Evolutionary conservation across 2,888 invertebrate genomes (phyloP), one percentile per base, ranked within the genome.

Genomic region (Philereme transversata): DNA sequence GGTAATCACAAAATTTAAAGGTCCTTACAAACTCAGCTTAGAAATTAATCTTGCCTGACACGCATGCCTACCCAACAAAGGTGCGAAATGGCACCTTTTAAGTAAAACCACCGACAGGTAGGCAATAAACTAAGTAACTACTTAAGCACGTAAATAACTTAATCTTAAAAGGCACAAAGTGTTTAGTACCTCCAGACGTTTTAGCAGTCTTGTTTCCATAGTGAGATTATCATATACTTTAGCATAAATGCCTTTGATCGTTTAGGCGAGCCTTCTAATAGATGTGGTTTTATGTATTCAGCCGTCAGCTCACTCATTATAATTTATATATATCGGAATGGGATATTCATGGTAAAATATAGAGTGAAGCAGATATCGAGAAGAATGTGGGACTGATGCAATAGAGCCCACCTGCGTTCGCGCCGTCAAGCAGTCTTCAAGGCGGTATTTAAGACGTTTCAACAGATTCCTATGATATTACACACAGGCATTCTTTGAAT

Each of bases 351-450:
- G 44, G 60, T 61, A 57, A 56, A 53, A 46, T 60, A 60, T 62
- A 52, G 56, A 45, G 57, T 56, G 52, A 61, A 64, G 52, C 63
- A 62, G 57, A 59, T 60, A 70, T 64, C 60, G 55, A 72, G 70
- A 65, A 81, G 84, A 83, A 84, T 85, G 85, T 76, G 76, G 71
- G 68, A 76, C 72, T 73, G 82, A 82, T 81, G 86, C 82, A 87
- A 88, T 74, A 66, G 60, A 70, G 67, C 79, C 77, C 87, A 86
- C 87, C 79, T 78, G 83, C 77, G 81, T 78, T 72, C 71, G 77
- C 82, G 86, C 75, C 83, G 89, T 86, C 88, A 85, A 79, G 86
- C 88, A 74, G 86, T 88, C 88, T 88, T 87, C 77, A 72, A 68
- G 77, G 79, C 77, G 79, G 81, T 82, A 84, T 87, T 77, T 77